A percentile compares a stretch with the other conserved stretches of the same genome.
phyloP scores from a whole-genome alignment of 1,140 invertebrate genomes.

The Hestina assimilis region DNA sequence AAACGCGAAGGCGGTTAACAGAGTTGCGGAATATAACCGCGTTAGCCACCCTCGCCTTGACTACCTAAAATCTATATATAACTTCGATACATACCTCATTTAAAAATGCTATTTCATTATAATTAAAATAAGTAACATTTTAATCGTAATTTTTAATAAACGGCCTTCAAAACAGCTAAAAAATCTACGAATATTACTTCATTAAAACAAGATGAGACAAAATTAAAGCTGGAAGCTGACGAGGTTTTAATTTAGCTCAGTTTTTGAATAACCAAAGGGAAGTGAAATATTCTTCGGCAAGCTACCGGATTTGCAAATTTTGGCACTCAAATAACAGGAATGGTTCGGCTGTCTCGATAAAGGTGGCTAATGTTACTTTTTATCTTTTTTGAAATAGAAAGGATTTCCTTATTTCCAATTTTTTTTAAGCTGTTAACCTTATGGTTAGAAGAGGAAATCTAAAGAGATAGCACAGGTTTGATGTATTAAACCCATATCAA shows the following conservation, averaged over 20 bases:
- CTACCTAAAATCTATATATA: too few species aligned
- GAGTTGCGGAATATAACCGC: too few species aligned
- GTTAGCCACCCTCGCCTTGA: too few species aligned
- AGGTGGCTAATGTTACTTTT: slow-evolving; percentile 2
- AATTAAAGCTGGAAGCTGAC: slow-evolving; percentile 27
- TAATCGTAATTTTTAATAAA: too few species aligned
- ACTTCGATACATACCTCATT: too few species aligned
- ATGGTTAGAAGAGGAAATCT: too few species aligned
- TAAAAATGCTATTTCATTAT: too few species aligned
- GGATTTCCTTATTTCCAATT: background rate
- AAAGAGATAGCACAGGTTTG: too few species aligned
- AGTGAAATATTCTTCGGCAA: slow-evolving; percentile 12
- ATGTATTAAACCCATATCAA: too few species aligned
- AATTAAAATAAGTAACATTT: too few species aligned
- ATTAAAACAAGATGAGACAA: slow-evolving; percentile 19
- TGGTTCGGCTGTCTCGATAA: background rate
- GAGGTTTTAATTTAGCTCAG: slow-evolving; percentile 40
- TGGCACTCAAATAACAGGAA: slow-evolving; percentile 14
- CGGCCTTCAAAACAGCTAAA: background rate
- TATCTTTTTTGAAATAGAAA: background rate
- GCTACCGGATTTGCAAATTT: slow-evolving; percentile 20
- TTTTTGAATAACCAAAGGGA: slow-evolving; percentile 32
- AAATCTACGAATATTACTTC: slow-evolving; percentile 20
- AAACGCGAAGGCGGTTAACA: too few species aligned
- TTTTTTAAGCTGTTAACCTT: too few species aligned